Evolutionary conservation across 2,113 vertebrate species (phyloP), one percentile per base, ranked within the genome.

Genomic region (Aythya baeri): DNA sequence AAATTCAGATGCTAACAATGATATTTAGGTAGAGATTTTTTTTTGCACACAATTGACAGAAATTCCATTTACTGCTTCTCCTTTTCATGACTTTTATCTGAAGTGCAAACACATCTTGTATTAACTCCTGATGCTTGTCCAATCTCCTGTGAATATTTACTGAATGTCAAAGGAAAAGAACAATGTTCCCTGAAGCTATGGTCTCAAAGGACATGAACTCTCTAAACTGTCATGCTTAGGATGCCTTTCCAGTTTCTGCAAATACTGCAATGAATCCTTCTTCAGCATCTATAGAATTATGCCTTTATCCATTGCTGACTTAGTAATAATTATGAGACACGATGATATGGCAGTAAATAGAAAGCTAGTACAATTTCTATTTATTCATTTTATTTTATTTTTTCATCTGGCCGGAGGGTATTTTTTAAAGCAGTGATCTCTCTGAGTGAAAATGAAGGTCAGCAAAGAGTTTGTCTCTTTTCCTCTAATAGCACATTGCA

Each of bases 291-390:
- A 70, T 66, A 94, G 86, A 76, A 63, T 87, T 86, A 83, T n/a
- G 16, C 36, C 54, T 83, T 94, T 89, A 92, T 83, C 81, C 81
- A 66, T 32, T 94, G 81, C 89, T 94, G 84, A 89, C 71, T 91
- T 61, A 36, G 75, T 85, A 91, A 79, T 68, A 75, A 78, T 41
- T 79, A 76, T 21, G 27, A 89, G 70, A 82, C 58, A 58, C 31
- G n/a, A 44, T 36, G 27, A 71, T 86, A 91, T 3, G 54, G 15
- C 81, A 85, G 54, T 22, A 82, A 84, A 61, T 87, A 73, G 26
- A 73, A 79, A 91, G 58, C 23, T 70, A 84, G 8, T n/a, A 75
- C 38, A 81, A 44, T 43, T 93, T 61, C 41, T 34, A 57, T 2
- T 18, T 38, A 38, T 38, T 38, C 38, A 38, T 38, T 18, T 18